Percentiles rank a stretch among this genome's conserved stretches.
phyloP scores from a whole-genome alignment of 1,140 invertebrate species.

The Micrasema longulum region DNA sequence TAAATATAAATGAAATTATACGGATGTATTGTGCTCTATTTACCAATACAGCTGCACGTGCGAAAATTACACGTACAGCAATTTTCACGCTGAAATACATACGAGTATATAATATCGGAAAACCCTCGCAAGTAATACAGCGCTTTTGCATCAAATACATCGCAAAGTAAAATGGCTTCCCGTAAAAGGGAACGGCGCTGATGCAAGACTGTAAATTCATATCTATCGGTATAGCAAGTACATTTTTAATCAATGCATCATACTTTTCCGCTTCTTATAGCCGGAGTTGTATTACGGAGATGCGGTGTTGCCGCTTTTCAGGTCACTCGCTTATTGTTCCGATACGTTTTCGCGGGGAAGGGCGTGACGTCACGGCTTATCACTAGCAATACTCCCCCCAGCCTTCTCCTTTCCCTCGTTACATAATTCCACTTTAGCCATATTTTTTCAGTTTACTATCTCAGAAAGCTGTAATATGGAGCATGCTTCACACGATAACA shows the following conservation, averaged over 20 bases:
- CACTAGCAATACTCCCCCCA: slow-evolving; percentile 20
- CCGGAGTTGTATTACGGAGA: slow-evolving; percentile 5
- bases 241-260: not conserved
- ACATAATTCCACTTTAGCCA: slow-evolving; percentile 16
- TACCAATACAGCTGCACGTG: not conserved
- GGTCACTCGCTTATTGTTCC: slow-evolving; percentile 37
- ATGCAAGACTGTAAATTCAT: not conserved
- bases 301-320: slow-evolving; percentile 33
- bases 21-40: no score
- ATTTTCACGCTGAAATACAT: not conserved
- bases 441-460: slow-evolving; percentile 33
- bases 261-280: not conserved
- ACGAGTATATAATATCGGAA: slow-evolving; percentile 6
- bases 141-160: not conserved
- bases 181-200: slow-evolving; percentile 11
- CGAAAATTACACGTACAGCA: slow-evolving; percentile 14
- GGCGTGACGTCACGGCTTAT: slow-evolving; percentile 39
- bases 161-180: not conserved
- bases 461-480: slow-evolving; percentile 11
- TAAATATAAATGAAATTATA: no score
- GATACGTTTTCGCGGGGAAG: slow-evolving; percentile 19
- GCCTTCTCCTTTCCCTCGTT: not conserved
- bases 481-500: slow-evolving; percentile 3
- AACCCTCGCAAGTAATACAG: not conserved
- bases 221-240: not conserved